Evolutionary conservation across 2,888 invertebrate species (phyloP).

Genomic region (Nomada hirtipes): DNA sequence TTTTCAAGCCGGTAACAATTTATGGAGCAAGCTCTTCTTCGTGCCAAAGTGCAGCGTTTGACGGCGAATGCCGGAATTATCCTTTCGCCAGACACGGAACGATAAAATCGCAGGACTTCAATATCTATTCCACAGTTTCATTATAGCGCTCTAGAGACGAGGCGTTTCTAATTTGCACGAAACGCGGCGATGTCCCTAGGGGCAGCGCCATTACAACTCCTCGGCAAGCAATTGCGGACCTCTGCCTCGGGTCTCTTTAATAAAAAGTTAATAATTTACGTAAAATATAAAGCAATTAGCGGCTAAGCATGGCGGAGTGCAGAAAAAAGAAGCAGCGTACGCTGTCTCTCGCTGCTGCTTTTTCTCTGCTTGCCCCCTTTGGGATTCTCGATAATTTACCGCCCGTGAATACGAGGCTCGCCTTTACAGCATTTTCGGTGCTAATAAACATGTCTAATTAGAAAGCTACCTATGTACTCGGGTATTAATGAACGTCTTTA

Average conservation of each 20-base stretch:
- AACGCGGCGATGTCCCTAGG: slow-evolving; percentile 60
- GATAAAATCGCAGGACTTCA: slow-evolving; percentile 51
- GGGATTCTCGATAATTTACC: slow-evolving; percentile 36
- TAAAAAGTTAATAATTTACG: slow-evolving; percentile 58
- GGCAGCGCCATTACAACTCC: slow-evolving; percentile 65
- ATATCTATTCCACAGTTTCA: slow-evolving; percentile 61
- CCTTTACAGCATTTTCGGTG: slow-evolving; percentile 14
- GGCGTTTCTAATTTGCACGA: slow-evolving; percentile 63
- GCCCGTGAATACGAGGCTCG: slow-evolving; percentile 4
- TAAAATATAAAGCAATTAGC: slow-evolving; percentile 59
- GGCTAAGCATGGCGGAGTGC: background rate
- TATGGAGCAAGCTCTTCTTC: no score
- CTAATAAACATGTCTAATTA: slow-evolving; percentile 54
- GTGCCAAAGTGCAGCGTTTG: background rate
- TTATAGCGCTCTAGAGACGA: slow-evolving; percentile 54
- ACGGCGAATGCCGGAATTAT: slow-evolving; percentile 10
- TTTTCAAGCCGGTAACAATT: no score
- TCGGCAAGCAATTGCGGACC: slow-evolving; percentile 63
- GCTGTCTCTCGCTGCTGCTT: slow-evolving; percentile 1
- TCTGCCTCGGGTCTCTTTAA: slow-evolving; percentile 43
- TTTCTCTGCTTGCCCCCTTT: slow-evolving; percentile 2
- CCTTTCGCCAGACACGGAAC: slow-evolving; percentile 8
- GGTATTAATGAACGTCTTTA: slow-evolving; percentile 15
- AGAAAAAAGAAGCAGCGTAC: background rate
- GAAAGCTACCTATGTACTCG: background rate